phyloP scores from a whole-genome alignment of 1,140 invertebrate species.

The Sycophila sp. region DNA sequence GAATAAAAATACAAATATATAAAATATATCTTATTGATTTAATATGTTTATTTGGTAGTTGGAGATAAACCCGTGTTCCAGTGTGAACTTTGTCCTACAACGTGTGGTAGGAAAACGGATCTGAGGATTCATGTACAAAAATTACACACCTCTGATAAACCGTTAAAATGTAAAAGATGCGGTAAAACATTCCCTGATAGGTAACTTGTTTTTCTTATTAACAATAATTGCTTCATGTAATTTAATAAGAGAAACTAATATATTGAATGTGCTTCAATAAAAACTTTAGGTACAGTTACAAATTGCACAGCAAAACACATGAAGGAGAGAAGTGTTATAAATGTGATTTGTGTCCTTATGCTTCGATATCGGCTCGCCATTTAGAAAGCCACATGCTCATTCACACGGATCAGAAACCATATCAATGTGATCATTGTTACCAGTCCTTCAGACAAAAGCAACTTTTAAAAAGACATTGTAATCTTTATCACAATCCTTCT shows the following conservation, averaged over 20 bases:
- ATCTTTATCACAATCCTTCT: conserved; percentile 92
- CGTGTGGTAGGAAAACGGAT: conserved; percentile 96
- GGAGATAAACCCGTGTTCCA: conserved; percentile 95
- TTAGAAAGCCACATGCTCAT: conserved; percentile 97
- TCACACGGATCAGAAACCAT: conserved; percentile 94
- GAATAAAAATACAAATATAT: not conserved
- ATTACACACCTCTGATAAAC: conserved; percentile 92
- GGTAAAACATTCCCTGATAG: conserved; percentile 91
- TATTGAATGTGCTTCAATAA: not conserved
- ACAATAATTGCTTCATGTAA: not conserved
- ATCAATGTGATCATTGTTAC: conserved; percentile 83
- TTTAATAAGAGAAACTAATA: not conserved
- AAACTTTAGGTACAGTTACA: conserved; percentile 77
- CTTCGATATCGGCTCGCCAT: conserved; percentile 90
- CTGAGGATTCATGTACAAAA: conserved; percentile 96
- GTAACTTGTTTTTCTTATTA: conserved; percentile 51
- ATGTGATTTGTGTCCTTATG: conserved; percentile 94
- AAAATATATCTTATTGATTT: not conserved
- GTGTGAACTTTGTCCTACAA: conserved; percentile 95
- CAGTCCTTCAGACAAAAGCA: conserved; percentile 90
- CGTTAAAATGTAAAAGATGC: conserved; percentile 92
- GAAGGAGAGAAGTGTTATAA: conserved; percentile 98
- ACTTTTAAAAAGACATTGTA: conserved; percentile 89
- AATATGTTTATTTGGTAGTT: conserved; percentile 65
- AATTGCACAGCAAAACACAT: conserved; percentile 83